These are phyloP conservation scores for Helicoverpa assulta DNA, from an alignment of 2,888 invertebrate genomes.

Conservation along the genomic window DNA sequence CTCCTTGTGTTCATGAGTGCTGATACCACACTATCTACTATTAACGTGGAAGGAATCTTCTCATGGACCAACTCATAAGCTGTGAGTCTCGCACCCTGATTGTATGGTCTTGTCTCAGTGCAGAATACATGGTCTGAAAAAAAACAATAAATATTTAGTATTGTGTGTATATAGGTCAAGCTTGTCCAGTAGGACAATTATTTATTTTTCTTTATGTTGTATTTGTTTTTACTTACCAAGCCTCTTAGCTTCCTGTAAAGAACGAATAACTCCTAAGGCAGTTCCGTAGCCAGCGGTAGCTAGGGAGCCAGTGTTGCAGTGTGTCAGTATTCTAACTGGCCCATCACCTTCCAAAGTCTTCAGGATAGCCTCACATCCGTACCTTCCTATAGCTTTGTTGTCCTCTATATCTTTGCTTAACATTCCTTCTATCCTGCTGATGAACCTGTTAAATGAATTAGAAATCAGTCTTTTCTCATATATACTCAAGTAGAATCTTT, in stretches of 20 bases:
- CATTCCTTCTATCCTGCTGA: constrained; percentile 94
- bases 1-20: constrained; percentile 95
- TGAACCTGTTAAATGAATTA: constrained; percentile 92
- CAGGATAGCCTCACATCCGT: constrained; percentile 95
- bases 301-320: constrained; percentile 99
- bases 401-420: constrained; percentile 95
- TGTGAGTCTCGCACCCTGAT: constrained; percentile 98
- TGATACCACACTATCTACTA: constrained; percentile 98
- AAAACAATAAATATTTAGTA: neutral
- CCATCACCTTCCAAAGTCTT: constrained; percentile 89
- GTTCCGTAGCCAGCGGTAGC: constrained; percentile 99
- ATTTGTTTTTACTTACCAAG: constrained; percentile 89
- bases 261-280: constrained; percentile 98
- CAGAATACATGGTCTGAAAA: constrained; percentile 96
- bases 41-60: constrained; percentile 96
- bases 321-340: constrained; percentile 95
- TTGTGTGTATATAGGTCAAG: too few relatives aligned
- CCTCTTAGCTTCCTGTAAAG: constrained; percentile 92
- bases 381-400: constrained; percentile 96
- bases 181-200: neutral
- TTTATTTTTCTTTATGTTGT: neutral
- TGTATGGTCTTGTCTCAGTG: constrained; percentile 99
- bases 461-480: too few relatives aligned
- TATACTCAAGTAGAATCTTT: neutral
- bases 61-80: constrained; percentile 98